Conservation (phyloP, 1,140 invertebrate genomes). For the Sesamia nonagrioides region DNA sequence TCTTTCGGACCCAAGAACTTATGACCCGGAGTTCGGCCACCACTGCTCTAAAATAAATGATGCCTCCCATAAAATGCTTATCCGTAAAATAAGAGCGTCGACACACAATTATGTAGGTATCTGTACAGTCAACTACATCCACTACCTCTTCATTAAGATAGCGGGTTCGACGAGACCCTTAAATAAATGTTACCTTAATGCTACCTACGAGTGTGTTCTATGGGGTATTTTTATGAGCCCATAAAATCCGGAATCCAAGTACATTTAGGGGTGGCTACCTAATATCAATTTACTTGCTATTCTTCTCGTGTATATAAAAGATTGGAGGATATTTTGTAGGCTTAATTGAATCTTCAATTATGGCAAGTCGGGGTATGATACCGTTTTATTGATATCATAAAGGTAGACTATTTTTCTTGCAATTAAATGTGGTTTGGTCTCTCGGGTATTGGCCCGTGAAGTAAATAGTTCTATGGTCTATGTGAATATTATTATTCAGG, state of each 20-base stretch:
- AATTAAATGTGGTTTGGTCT: slow-evolving; percentile 11
- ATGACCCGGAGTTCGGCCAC: no score
- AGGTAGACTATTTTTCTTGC: background rate
- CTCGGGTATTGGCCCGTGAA: background rate
- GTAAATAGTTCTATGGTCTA: background rate
- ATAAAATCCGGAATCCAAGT: slow-evolving; percentile 46
- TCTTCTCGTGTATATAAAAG: slow-evolving; percentile 31
- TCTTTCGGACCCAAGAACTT: no score
- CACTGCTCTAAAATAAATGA: no score
- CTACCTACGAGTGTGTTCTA: slow-evolving; percentile 37
- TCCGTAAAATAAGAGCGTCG: background rate
- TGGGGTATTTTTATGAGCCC: slow-evolving; percentile 43
- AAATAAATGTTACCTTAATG: slow-evolving; percentile 47
- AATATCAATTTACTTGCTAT: slow-evolving; percentile 44
- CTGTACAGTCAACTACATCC: slow-evolving; percentile 10
- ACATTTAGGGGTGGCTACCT: slow-evolving; percentile 34
- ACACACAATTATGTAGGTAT: background rate
- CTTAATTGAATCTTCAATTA: slow-evolving; percentile 41
- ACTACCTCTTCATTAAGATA: slow-evolving; percentile 38
- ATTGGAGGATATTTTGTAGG: slow-evolving; percentile 20
- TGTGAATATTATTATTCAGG: background rate
- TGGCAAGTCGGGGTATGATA: background rate
- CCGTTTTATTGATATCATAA: slow-evolving; percentile 18
- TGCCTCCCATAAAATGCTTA: no score
- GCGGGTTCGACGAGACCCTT: slow-evolving; percentile 16